These are phyloP conservation scores for Psococerastis gibbosa DNA, from an alignment of 2,888 invertebrate genomes.

Conservation along the genomic window DNA sequence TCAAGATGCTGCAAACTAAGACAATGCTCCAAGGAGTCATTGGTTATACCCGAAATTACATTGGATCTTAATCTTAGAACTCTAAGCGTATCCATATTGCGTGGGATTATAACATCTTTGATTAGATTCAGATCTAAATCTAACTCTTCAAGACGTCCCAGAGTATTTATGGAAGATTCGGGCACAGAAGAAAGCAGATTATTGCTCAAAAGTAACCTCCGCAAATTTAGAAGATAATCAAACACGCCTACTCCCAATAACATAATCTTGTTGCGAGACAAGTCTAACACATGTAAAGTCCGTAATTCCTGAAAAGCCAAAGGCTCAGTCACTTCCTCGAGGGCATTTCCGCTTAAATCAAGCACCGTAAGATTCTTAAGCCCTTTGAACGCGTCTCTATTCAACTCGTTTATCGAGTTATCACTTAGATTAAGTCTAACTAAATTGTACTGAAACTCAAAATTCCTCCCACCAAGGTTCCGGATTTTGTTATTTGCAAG, in stretches of 20 bases:
- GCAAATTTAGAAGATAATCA: conserved; percentile 46
- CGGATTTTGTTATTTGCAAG: conserved; percentile 64
- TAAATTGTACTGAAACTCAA: conserved; percentile 56
- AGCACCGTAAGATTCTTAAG: conserved; percentile 43
- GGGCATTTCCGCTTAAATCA: conserved; percentile 57
- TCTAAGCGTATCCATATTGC: conserved; percentile 46
- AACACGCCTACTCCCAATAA: conserved; percentile 51
- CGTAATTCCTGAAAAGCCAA: conserved; percentile 62
- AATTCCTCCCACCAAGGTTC: conserved; percentile 62
- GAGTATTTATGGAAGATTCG: conserved; percentile 32
- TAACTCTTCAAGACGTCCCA: conserved; percentile 48
- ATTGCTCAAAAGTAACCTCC: conserved; percentile 51
- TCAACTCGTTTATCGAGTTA: conserved; percentile 49
- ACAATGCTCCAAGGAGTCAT: conserved; percentile 54
- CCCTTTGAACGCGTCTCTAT: conserved; percentile 59
- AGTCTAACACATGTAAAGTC: conserved; percentile 49
- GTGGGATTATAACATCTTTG: conserved; percentile 51
- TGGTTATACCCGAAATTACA: conserved; percentile 49
- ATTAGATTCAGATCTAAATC: conserved; percentile 65
- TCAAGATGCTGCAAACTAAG: conserved; percentile 52
- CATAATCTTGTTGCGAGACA: conserved; percentile 55
- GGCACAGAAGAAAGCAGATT: conserved; percentile 66
- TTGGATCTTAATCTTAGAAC: conserved; percentile 42
- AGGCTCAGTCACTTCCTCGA: conserved; percentile 31
- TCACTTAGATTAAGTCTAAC: conserved; percentile 55